A percentile compares a stretch with the other conserved stretches of the same genome.
phyloP scores from a whole-genome alignment of 1,140 invertebrate species.

The Bombus vancouverensis region DNA sequence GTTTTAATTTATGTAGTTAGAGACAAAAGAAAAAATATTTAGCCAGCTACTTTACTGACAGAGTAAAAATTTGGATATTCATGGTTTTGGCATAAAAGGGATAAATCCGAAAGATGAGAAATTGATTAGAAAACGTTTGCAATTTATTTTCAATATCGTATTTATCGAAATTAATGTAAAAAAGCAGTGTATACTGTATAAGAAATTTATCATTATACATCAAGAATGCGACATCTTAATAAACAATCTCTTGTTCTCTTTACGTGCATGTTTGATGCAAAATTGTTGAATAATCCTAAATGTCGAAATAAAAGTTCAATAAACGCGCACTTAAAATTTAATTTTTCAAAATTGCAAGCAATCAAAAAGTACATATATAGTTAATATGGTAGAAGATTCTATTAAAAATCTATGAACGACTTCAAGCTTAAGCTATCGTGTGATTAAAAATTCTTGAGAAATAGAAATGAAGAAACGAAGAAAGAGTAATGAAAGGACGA shows the following conservation, averaged over 20 bases:
- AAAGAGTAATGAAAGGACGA: background rate
- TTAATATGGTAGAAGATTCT: background rate
- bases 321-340: background rate
- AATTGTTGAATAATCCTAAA: background rate
- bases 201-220: background rate
- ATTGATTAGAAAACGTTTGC: background rate
- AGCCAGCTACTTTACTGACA: background rate
- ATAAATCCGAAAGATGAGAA: background rate
- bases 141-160: background rate
- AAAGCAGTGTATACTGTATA: background rate
- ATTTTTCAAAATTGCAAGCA: background rate
- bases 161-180: background rate
- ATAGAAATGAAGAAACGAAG: background rate
- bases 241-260: too few relatives aligned
- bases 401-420: too few relatives aligned
- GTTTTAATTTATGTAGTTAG: background rate
- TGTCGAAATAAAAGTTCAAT: background rate
- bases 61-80: background rate
- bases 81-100: background rate
- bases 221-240: background rate
- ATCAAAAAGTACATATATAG: background rate
- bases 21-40: background rate
- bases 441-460: background rate
- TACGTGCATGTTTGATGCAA: background rate
- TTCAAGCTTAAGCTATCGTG: background rate